Evolutionary conservation across 2,113 vertebrate species (phyloP), one percentile per base, ranked within the genome.

Genomic region (Plecturocebus donacophilus): DNA sequence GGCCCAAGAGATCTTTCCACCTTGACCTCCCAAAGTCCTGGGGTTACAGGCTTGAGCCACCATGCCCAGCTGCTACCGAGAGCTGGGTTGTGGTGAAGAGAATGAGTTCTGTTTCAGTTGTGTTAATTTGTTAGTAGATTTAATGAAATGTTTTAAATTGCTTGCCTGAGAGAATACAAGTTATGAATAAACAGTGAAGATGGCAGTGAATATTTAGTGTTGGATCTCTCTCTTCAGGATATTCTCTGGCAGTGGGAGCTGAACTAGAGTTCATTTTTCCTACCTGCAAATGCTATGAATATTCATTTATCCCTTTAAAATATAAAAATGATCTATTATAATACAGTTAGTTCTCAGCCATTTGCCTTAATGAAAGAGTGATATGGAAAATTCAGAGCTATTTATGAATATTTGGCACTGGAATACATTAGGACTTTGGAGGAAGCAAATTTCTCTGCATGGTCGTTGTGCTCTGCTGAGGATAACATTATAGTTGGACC

Each of bases 281-380:
- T 77, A 75, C 56, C 86, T 73, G 81, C 66, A 81, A 52, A 77
- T 61, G 4, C 30, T 92, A 11, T 88, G 76, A 82, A 82, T 88
- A 83, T 58, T 75, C 40, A 66, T 92, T 82, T 92, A 25, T 90
- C 42, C 64, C 38, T 68, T 82, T 83, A 96, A 54, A 77, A 76
- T 75, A 35, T 79, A 86, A 83, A 96, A 95, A 45, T 76, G 3
- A 38, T 92, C 87, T 76, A 5, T 87, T 86, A 54, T 38, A 83
- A 66, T 32, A 30, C 6, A 47, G 73, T 80, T 45, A 5, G 21
- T 86, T 92, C 87, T 70, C 84, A 83, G 40, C 79, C 58, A 5
- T 90, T 91, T 85, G 87, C 71, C 49, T 95, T 96, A 82, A 96
- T 91, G 92, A 83, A 95, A 54, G 13, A 38, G 68, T 58, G 79